These are phyloP conservation scores for Formica exsecta DNA, from an alignment of 1,140 invertebrate species.

Conservation along the genomic window DNA sequence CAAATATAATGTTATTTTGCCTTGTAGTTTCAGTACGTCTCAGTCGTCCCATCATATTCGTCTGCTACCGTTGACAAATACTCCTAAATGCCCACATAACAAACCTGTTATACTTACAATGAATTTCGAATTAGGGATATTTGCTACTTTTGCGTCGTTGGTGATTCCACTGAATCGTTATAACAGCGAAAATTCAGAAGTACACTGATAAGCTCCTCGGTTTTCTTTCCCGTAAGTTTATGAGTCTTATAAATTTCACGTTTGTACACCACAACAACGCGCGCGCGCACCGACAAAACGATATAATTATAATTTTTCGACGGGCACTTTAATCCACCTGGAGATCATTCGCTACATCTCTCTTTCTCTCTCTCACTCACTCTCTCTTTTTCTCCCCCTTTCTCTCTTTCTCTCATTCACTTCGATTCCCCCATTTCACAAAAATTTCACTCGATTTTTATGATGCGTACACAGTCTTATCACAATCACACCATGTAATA, in stretches of 20 bases:
- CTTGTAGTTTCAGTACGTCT: slow-evolving; percentile 63
- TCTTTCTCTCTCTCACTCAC: too few relatives aligned
- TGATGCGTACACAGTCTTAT: slow-evolving; percentile 83
- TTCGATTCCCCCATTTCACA: background rate
- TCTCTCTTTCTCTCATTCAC: slow-evolving; percentile 3
- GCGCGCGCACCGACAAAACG: slow-evolving; percentile 39
- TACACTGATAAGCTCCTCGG: slow-evolving; percentile 77
- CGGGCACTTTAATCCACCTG: slow-evolving; percentile 67
- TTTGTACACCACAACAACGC: slow-evolving; percentile 78
- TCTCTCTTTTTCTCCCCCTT: too few relatives aligned
- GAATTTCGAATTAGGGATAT: slow-evolving; percentile 48
- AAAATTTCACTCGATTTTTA: slow-evolving; percentile 44
- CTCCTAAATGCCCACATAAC: slow-evolving; percentile 71
- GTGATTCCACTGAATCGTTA: slow-evolving; percentile 66
- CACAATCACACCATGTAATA: slow-evolving; percentile 84
- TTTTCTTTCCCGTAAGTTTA: slow-evolving; percentile 66
- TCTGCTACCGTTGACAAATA: slow-evolving; percentile 66
- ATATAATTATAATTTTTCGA: slow-evolving; percentile 61
- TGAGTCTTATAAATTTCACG: slow-evolving; percentile 79
- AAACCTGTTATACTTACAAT: slow-evolving; percentile 49
- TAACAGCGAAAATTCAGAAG: slow-evolving; percentile 74
- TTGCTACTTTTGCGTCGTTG: slow-evolving; percentile 52
- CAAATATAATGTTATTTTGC: slow-evolving; percentile 61
- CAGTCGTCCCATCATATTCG: slow-evolving; percentile 49
- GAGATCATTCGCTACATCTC: slow-evolving; percentile 61